Conservation (phyloP, 2,888 invertebrate species). For the Sesia bembeciformis region DNA sequence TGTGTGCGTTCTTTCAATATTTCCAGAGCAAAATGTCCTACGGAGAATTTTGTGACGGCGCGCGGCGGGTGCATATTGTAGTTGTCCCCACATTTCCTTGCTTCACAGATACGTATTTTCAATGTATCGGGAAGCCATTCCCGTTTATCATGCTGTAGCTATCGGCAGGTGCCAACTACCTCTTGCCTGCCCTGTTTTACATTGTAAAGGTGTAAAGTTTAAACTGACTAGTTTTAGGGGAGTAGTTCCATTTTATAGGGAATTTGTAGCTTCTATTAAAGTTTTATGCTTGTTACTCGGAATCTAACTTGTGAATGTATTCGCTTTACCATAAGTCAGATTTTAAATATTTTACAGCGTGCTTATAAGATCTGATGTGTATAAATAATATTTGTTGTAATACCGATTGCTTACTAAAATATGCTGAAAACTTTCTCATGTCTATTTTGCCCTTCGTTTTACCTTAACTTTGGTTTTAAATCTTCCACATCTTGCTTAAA, state of each 20-base stretch:
- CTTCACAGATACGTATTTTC: constrained; percentile 26
- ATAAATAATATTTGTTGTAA: too few relatives aligned
- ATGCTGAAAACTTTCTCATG: too few relatives aligned
- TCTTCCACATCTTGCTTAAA: too few relatives aligned
- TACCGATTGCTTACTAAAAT: too few relatives aligned
- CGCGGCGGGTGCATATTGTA: constrained; percentile 2
- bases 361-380: too few relatives aligned
- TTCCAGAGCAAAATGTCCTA: not conserved
- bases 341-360: too few relatives aligned
- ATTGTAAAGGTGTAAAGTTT: constrained; percentile 12
- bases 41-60: not conserved
- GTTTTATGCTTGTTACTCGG: too few relatives aligned
- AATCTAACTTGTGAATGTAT: too few relatives aligned
- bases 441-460: too few relatives aligned
- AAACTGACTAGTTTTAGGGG: constrained; percentile 6
- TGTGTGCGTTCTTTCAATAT: not conserved
- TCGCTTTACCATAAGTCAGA: too few relatives aligned
- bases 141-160: constrained; percentile 24
- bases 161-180: constrained; percentile 43
- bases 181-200: constrained; percentile 24
- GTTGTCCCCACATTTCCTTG: constrained; percentile 36
- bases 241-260: constrained; percentile 7
- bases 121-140: constrained; percentile 55
- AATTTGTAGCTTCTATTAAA: constrained; percentile 9
- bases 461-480: too few relatives aligned